Percentiles rank a stretch among this genome's conserved stretches.
These are phyloP conservation scores for Stegophylla sp. DNA, from an alignment of 2,888 invertebrate genomes.

Conservation along the genomic window DNA sequence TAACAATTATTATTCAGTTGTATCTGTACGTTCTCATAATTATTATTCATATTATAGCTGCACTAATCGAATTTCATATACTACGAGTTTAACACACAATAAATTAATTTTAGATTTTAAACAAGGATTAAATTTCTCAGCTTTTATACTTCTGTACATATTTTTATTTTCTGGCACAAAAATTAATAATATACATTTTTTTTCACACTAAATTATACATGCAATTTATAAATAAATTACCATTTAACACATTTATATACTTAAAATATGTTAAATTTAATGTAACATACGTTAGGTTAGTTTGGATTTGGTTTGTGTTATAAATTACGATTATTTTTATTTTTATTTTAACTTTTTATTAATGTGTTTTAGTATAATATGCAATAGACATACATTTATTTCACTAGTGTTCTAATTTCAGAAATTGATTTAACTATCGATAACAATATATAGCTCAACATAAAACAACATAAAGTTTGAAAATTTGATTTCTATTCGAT, in stretches of 20 bases:
- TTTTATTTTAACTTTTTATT: constrained; percentile 1
- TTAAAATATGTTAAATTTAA: not conserved
- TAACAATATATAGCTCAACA: no score
- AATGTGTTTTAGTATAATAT: not conserved
- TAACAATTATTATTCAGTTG: no score
- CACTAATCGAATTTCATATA: not conserved
- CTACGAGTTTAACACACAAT: not conserved
- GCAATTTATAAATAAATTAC: constrained; percentile 10
- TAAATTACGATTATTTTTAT: not conserved
- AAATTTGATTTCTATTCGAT: no score
- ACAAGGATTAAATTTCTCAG: constrained; percentile 19
- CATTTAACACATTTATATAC: not conserved
- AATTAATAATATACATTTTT: constrained; percentile 26
- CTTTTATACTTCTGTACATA: not conserved
- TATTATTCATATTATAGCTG: no score
- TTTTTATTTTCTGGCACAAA: constrained; percentile 30
- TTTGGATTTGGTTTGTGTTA: not conserved
- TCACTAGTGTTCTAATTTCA: no score
- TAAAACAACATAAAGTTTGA: no score
- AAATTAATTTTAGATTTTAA: constrained; percentile 40
- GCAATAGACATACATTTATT: no score
- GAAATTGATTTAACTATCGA: no score
- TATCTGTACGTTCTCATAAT: no score
- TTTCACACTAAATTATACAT: not conserved
- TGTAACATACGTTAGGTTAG: not conserved